phyloP scores from a whole-genome alignment of 1,140 invertebrate species.

The Temnothorax nylanderi region DNA sequence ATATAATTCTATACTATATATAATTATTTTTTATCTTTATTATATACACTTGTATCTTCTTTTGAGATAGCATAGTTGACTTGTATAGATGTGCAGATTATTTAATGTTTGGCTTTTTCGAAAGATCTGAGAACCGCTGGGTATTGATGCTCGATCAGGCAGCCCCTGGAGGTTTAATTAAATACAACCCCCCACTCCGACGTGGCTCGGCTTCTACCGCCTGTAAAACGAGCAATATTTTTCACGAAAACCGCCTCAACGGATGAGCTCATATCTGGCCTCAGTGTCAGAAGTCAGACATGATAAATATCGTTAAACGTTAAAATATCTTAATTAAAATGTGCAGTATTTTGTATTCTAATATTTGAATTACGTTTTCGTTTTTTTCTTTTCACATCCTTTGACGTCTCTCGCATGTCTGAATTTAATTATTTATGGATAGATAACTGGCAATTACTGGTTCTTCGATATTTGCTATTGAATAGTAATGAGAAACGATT shows the following conservation, averaged over 20 bases:
- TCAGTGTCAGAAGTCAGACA: constrained; percentile 47
- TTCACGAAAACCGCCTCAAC: constrained; percentile 77
- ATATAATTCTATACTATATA: not conserved
- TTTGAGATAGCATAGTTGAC: not conserved
- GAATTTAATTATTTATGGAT: constrained; percentile 12
- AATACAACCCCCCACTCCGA: constrained; percentile 79
- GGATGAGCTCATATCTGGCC: constrained; percentile 71
- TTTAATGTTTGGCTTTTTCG: constrained; percentile 31
- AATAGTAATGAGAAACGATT: not conserved
- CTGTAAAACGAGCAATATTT: constrained; percentile 80
- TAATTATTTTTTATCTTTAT: not conserved
- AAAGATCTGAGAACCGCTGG: constrained; percentile 80
- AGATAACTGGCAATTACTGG: not conserved
- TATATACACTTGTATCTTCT: not conserved
- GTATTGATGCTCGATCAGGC: constrained; percentile 85
- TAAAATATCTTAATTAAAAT: constrained; percentile 30
- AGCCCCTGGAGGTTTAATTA: constrained; percentile 84
- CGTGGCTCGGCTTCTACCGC: constrained; percentile 57
- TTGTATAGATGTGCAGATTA: not conserved
- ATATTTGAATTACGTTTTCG: not conserved
- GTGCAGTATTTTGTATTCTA: not conserved
- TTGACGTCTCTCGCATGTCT: not conserved
- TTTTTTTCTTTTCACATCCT: not conserved
- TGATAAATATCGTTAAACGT: constrained; percentile 52
- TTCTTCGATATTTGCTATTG: not conserved